phyloP scores from a whole-genome alignment of 2,113 vertebrate genomes.

The Mormyrus lacerda region DNA sequence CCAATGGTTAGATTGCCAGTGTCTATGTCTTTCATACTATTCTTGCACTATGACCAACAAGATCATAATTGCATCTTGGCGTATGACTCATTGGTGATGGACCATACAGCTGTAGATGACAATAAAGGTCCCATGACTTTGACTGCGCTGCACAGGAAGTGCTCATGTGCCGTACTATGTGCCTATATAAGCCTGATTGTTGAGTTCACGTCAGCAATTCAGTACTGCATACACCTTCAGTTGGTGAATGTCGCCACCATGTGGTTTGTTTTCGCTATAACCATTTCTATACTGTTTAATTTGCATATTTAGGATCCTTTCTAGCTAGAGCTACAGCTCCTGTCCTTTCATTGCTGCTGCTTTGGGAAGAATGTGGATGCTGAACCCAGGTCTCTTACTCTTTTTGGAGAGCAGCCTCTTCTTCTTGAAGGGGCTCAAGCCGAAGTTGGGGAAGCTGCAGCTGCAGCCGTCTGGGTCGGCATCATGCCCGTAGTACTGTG shows the following conservation, averaged over 20 bases:
- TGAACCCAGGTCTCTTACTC: slow-evolving; percentile 61
- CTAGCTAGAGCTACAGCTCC: too few relatives aligned
- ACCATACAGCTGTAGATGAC: neutral
- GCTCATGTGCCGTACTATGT: neutral
- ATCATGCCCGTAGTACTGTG: slow-evolving; percentile 59
- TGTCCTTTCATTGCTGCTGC: neutral
- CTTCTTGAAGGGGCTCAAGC: slow-evolving; percentile 59
- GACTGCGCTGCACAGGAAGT: neutral
- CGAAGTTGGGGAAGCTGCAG: slow-evolving; percentile 61
- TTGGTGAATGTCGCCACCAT: neutral
- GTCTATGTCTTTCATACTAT: neutral
- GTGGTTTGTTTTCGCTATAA: neutral
- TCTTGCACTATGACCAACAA: neutral
- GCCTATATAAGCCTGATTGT: neutral
- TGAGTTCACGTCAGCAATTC: neutral
- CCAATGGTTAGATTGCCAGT: neutral
- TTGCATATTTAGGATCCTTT: neutral
- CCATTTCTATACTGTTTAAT: neutral
- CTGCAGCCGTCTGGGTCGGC: slow-evolving; percentile 56
- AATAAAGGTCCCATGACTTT: neutral
- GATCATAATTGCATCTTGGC: neutral
- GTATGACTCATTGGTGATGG: neutral
- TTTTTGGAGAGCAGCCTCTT: slow-evolving; percentile 80
- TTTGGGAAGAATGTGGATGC: neutral
- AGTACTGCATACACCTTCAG: neutral